Evolutionary conservation across 1,140 invertebrate species (phyloP).

Genomic region (Drosophila repletoides): DNA sequence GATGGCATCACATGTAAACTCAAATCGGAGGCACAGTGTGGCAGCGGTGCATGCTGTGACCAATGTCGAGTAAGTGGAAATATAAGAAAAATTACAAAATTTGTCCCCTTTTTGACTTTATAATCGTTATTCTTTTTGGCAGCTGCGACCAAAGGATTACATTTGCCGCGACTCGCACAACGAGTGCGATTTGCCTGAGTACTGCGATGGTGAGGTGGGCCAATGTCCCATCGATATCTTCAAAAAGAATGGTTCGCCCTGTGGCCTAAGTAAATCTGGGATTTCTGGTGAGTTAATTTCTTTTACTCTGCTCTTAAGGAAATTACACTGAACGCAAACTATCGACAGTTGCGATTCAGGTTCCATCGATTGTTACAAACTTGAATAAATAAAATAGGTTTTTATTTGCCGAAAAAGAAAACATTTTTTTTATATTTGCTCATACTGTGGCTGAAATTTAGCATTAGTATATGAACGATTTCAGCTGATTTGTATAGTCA

Average conservation of each 20-base stretch:
- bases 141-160: constrained; percentile 90
- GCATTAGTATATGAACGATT: too few relatives aligned
- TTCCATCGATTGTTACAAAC: too few relatives aligned
- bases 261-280: constrained; percentile 84
- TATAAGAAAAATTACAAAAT: constrained; percentile 10
- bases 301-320: too few relatives aligned
- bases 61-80: constrained; percentile 90
- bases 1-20: constrained; percentile 97
- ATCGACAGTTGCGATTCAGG: too few relatives aligned
- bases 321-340: too few relatives aligned
- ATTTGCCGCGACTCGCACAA: constrained; percentile 92
- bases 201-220: constrained; percentile 92
- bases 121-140: constrained; percentile 18
- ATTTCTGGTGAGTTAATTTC: constrained; percentile 69
- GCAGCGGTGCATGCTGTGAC: constrained; percentile 95
- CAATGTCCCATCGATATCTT: constrained; percentile 94
- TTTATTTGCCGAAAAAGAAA: too few relatives aligned
- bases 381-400: too few relatives aligned
- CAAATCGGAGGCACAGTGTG: constrained; percentile 94
- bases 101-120: not conserved
- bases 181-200: constrained; percentile 97
- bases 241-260: constrained; percentile 95
- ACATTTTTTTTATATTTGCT: too few relatives aligned
- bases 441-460: too few relatives aligned
- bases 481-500: too few relatives aligned